Evolutionary conservation across 2,797 vertebrate species (phyloP).

Genomic region (Anisognathus igniventris): DNA sequence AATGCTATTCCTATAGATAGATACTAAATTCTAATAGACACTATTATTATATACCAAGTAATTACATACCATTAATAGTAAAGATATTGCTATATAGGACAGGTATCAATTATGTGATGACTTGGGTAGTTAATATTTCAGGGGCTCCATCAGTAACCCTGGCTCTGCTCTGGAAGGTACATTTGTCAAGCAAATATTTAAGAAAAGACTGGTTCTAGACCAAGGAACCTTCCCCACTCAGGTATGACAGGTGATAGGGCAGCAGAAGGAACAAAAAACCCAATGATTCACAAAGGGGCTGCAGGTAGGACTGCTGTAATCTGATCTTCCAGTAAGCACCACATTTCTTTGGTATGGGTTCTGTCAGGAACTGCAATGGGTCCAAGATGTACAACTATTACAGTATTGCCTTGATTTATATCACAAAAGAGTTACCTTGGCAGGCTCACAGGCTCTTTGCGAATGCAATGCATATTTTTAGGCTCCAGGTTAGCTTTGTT

Average conservation of each 20-base stretch:
- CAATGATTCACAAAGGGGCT: not conserved
- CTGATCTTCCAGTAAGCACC: not conserved
- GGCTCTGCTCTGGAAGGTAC: not conserved
- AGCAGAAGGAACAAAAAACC: not conserved
- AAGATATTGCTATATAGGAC: not conserved
- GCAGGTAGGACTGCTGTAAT: not conserved
- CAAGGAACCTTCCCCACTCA: not conserved
- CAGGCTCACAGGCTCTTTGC: not conserved
- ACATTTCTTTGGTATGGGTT: not conserved
- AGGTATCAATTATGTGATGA: not conserved
- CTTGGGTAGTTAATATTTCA: not conserved
- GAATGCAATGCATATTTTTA: not conserved
- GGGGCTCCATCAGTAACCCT: not conserved
- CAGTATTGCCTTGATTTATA: not conserved
- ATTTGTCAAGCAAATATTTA: not conserved
- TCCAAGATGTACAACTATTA: not conserved
- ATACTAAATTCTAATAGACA: not conserved
- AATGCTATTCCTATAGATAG: not conserved
- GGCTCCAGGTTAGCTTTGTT: constrained; percentile 33
- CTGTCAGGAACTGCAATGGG: not conserved
- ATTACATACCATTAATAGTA: not conserved
- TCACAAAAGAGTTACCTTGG: not conserved
- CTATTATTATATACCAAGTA: not conserved
- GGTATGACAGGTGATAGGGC: not conserved
- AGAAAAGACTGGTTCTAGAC: not conserved